These are phyloP conservation scores for Phoebastria nigripes DNA, from an alignment of 2,797 vertebrate species.

Conservation along the genomic window DNA sequence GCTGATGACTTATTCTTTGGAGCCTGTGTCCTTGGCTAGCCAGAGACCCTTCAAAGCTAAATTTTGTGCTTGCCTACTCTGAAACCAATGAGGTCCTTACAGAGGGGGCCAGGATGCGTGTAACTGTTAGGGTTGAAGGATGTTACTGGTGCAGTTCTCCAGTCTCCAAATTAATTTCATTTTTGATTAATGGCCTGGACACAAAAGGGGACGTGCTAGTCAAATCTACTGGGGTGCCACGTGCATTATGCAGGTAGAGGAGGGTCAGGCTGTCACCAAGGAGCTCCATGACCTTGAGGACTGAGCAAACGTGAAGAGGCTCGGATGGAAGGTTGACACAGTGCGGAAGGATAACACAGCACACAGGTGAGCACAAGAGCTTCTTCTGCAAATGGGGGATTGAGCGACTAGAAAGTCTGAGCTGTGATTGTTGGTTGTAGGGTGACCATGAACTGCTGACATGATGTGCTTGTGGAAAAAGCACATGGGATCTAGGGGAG, in stretches of 20 bases:
- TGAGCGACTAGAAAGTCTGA: neutral
- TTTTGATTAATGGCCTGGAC: neutral
- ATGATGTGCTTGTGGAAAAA: neutral
- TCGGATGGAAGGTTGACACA: neutral
- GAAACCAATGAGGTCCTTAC: neutral
- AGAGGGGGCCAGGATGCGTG: neutral
- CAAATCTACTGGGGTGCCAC: neutral
- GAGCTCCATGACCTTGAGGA: neutral
- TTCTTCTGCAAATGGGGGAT: neutral
- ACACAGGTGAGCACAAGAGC: accelerated
- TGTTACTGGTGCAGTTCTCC: neutral
- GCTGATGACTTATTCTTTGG: conserved; percentile 46
- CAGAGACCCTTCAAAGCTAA: conserved; percentile 24
- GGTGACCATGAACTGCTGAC: neutral
- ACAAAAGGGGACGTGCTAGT: neutral
- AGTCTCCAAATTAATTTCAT: neutral
- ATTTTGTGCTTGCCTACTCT: conserved; percentile 28
- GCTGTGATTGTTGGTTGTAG: neutral
- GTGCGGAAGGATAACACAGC: neutral
- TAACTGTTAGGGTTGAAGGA: neutral
- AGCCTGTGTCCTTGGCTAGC: conserved; percentile 43
- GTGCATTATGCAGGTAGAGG: neutral
- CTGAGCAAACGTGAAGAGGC: neutral
- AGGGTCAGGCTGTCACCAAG: neutral
- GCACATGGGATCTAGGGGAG: neutral